Percentiles rank a stretch among this genome's conserved stretches.
Conservation (phyloP, 1,140 invertebrate genomes). For the Platyscapa corneri region DNA sequence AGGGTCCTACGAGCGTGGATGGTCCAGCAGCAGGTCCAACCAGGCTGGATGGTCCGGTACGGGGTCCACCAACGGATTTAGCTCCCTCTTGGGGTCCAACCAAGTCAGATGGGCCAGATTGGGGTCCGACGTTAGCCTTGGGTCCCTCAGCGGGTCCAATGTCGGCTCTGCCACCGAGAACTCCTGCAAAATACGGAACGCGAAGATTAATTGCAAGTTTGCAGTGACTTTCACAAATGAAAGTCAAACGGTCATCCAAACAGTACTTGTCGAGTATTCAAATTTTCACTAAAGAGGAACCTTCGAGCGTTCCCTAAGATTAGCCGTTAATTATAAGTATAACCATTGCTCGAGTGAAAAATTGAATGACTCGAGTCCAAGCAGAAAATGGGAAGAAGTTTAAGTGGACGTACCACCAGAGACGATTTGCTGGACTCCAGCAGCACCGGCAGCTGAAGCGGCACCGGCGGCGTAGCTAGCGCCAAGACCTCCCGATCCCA, state of each 20-base stretch:
- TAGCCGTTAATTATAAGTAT: neutral
- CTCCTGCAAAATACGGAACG: conserved; percentile 58
- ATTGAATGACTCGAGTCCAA: neutral
- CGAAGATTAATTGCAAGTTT: neutral
- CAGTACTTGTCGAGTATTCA: too few relatives aligned
- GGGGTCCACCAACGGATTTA: conserved; percentile 72
- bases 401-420: conserved; percentile 68
- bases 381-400: neutral
- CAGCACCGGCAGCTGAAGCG: conserved; percentile 71
- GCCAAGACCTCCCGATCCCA: conserved; percentile 73
- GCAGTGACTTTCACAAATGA: too few relatives aligned
- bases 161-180: conserved; percentile 72
- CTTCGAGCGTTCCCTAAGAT: too few relatives aligned
- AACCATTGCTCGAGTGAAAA: neutral
- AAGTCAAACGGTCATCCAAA: too few relatives aligned
- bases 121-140: conserved; percentile 73
- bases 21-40: conserved; percentile 73
- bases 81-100: conserved; percentile 73
- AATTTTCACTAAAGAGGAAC: too few relatives aligned
- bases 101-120: conserved; percentile 71
- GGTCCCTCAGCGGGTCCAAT: conserved; percentile 74
- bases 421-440: conserved; percentile 73
- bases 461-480: conserved; percentile 73
- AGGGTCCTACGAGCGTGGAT: conserved; percentile 71
- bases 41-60: conserved; percentile 71